Conservation (phyloP, 2,113 vertebrate species). For the Festucalex cinctus region DNA sequence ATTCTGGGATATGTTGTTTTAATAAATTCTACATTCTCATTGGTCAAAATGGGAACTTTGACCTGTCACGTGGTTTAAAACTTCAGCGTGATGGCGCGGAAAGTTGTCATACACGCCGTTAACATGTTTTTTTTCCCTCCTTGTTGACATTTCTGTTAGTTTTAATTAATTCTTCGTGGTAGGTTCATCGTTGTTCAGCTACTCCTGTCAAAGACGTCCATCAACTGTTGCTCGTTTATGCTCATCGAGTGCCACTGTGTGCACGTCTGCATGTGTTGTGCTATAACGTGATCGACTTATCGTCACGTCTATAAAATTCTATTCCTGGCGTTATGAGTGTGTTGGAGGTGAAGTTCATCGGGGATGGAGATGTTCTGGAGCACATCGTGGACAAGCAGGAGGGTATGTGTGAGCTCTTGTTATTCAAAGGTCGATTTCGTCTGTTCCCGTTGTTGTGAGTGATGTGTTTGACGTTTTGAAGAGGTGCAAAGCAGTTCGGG, state of each 20-base stretch:
- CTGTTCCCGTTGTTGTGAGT: neutral
- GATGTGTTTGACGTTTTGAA: slow-evolving; percentile 24
- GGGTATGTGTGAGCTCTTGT: slow-evolving; percentile 65
- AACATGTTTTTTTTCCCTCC: neutral
- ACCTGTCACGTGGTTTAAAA: slow-evolving; percentile 64
- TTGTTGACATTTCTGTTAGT: slow-evolving; percentile 1
- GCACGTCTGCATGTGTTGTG: neutral
- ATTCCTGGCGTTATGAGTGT: slow-evolving; percentile 69
- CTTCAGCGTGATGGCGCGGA: slow-evolving; percentile 60
- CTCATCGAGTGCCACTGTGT: neutral
- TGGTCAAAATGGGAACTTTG: slow-evolving; percentile 49
- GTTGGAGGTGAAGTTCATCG: slow-evolving; percentile 82
- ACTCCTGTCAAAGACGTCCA: neutral
- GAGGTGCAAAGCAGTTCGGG: slow-evolving; percentile 65
- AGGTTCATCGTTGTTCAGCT: slow-evolving; percentile 4
- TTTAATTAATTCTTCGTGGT: slow-evolving; percentile 6
- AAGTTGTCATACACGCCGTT: slow-evolving; percentile 24
- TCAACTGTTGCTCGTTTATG: neutral
- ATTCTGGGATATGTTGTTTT: slow-evolving; percentile 50
- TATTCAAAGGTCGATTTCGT: no score
- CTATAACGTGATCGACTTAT: neutral
- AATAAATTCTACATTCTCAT: slow-evolving; percentile 5
- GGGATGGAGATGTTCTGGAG: slow-evolving; percentile 85
- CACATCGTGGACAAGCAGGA: slow-evolving; percentile 85
- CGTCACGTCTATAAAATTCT: neutral